Base-by-base conservation (phyloP, 2,888 invertebrate species). In the Clostera curtula region DNA sequence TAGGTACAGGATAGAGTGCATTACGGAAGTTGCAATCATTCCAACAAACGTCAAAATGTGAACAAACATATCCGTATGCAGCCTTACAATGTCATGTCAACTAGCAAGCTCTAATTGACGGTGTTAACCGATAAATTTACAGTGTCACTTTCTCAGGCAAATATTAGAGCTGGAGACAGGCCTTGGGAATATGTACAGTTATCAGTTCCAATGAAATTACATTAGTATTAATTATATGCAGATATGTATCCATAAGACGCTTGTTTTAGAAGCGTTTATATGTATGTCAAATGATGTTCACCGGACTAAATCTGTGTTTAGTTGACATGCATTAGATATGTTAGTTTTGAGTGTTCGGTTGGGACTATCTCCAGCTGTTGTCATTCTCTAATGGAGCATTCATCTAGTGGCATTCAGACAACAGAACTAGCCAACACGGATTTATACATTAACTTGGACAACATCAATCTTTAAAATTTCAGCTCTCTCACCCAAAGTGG, bases 401-500 rank as follows among this genome's bases (percentile, higher is more conserved):
- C 82, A 71, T 58, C 80, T 80, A 80, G 60, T 68, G 66, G 73
- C 82, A 82, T 80, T 75, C 82, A 70, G 59, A 75, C 72, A 76
- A 74, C 70, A 66, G 66, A 68, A 66, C 75, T 75, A 82, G 68
- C 66, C 68, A 74, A 74, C 75, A 74, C 56, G 60, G 65, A 67
- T 41, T 54, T 58, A 56, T 67, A 75, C 70, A 73, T 64, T 54
- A 62, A 75, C 66, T 70, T 70, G 58, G 61, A 79, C 80, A 80
- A 80, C 82, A 82, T 60, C 65, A 63, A 80, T 66, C 57, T 64
- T 64, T 72, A 74, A 56, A 67, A 69, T 58, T 68, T 54, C 75
- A 76, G 80, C 80, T 74, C 77, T 85, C 87, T 87, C 87, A 87
- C 87, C 87, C 82, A 87, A 64, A 73, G 86, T 85, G 77, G 87